A percentile compares a stretch with the other conserved stretches of the same genome.
Conservation (phyloP, 92 coral and sea anemone species). For the Paramuricea clavata region DNA sequence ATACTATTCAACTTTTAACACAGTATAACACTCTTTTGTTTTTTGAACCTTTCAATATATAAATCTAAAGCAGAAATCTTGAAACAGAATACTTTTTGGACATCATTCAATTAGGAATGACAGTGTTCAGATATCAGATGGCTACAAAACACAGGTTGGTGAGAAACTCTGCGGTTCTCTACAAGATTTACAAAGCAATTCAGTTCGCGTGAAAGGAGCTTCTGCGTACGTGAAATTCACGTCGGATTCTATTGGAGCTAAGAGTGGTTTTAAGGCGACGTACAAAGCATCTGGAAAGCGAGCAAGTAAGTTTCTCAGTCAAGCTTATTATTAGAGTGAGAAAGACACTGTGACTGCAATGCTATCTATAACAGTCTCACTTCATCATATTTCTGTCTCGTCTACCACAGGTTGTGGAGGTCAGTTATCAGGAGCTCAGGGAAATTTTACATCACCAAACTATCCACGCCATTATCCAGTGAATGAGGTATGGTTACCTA, state of each 20-base stretch:
- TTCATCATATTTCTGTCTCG: not conserved
- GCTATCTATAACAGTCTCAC: not conserved
- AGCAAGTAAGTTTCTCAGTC: no score
- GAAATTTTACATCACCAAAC: slow-evolving; percentile 54
- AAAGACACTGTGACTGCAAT: not conserved
- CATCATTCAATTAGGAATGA: slow-evolving; percentile 48
- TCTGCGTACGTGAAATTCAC: slow-evolving; percentile 41
- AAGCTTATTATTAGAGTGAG: no score
- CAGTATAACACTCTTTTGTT: no score
- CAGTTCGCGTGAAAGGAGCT: slow-evolving; percentile 53
- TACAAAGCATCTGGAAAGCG: slow-evolving; percentile 46
- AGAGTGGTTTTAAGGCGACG: slow-evolving; percentile 55
- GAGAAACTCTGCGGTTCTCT: slow-evolving; percentile 42
- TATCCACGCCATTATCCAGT: slow-evolving; percentile 54
- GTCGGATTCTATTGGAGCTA: slow-evolving; percentile 25
- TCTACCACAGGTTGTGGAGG: slow-evolving; percentile 62
- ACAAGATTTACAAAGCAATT: not conserved
- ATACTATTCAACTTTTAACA: no score
- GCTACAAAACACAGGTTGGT: slow-evolving; percentile 44
- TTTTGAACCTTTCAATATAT: no score
- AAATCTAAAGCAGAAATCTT: no score
- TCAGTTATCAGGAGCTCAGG: slow-evolving; percentile 54
- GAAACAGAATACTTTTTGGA: no score
- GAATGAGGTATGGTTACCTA: slow-evolving; percentile 56
- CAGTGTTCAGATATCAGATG: slow-evolving; percentile 51